Evolutionary conservation across 2,888 invertebrate genomes (phyloP).

Genomic region (Plebejus melissa): DNA sequence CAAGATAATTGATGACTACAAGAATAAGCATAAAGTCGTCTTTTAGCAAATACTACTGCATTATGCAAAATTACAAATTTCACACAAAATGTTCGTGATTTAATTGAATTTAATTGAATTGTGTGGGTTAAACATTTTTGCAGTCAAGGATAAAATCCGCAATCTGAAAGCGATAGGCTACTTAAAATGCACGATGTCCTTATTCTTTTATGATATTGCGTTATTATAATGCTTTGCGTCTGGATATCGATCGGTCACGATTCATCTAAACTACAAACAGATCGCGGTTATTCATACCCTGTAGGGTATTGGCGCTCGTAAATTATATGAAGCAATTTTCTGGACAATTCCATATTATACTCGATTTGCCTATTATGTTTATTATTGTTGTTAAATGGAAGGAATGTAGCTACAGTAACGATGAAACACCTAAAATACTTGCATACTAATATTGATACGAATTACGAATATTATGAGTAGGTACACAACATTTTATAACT

Average conservation of each 20-base stretch:
- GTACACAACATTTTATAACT: too few species aligned
- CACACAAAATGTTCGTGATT: background rate
- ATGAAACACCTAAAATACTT: background rate
- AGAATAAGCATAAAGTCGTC: background rate
- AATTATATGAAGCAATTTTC: conserved; percentile 6
- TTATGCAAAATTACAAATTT: background rate
- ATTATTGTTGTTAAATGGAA: background rate
- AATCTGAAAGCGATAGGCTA: conserved; percentile 17
- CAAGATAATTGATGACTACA: background rate
- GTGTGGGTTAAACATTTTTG: conserved; percentile 2
- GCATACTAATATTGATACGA: background rate
- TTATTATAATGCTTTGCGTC: conserved; percentile 2
- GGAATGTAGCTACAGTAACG: background rate
- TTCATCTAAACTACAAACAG: conserved; percentile 14
- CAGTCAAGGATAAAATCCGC: conserved; percentile 11
- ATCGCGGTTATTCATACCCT: conserved; percentile 11
- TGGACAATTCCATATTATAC: conserved; percentile 1
- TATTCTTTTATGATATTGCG: conserved; percentile 12
- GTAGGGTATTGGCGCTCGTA: background rate
- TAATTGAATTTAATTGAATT: too few species aligned
- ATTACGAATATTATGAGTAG: too few species aligned
- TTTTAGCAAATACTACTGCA: background rate
- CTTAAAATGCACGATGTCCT: conserved; percentile 12
- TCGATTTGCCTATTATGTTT: background rate
- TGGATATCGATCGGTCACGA: conserved; percentile 11